Base-by-base conservation (phyloP, 2,888 invertebrate species). In the Sinopyrophorus schimmeli region DNA sequence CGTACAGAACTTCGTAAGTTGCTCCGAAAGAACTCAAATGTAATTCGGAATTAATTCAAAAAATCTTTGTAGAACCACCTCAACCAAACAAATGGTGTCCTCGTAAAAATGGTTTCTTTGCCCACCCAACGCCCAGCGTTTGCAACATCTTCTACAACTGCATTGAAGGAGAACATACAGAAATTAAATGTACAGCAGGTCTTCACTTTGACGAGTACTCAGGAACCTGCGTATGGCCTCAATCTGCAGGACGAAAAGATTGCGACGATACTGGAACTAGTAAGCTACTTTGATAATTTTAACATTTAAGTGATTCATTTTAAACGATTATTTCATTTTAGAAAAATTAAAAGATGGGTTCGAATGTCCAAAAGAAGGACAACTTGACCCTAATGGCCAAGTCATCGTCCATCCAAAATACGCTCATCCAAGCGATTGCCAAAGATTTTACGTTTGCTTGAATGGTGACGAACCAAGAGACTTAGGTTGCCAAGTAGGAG, bases 191-290 rank as follows among this genome's bases (percentile, higher is more conserved):
- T 71, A 89, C 92, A n/a, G 82, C 86, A 55, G 92, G 92, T 16
- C 80, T 93, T 24, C 89, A 91, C 75, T 93, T 92, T 73, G 92
- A 93, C 68, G 92, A 92, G 71, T 89, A 85, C 75, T 83, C 84
- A 27, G 92, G 92, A 43, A 91, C 89, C 40, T 93, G 93, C 69
- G 91, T 92, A 39, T 93, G 93, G 93, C 92, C 92, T 2, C 88
- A 85, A 50, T 74, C 85, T 6, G 87, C 87, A 21, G 86, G 83
- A 58, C 83, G 92, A 64, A 79, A 84, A 66, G 89, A 88, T 62
- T 89, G 87, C 73, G 74, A 76, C 56, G 74, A 71, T 17, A 76
- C 75, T 54, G 64, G 57, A 41, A 54, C 64, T 24, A 74, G 76
- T 76, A 65, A 71, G 72, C 1, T 23, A 5, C 7, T 6, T 28